Evolutionary conservation across 2,113 vertebrate species (phyloP), one percentile per base, ranked within the genome.

Genomic region (Pardalotus punctatus): DNA sequence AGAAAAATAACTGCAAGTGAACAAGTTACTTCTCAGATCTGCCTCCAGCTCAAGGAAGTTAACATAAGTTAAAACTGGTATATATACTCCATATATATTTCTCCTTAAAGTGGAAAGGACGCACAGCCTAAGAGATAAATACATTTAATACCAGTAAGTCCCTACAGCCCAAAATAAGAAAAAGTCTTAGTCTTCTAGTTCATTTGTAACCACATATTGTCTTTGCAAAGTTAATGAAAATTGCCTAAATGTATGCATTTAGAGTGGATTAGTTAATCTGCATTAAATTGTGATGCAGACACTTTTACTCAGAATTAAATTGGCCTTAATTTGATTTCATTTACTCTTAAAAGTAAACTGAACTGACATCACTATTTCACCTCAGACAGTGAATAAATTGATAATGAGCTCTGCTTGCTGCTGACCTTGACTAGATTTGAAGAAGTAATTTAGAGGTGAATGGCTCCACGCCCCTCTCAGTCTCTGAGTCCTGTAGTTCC

Each of bases 221-320:
- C 56, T 93, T 90, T 64, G 71, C 31, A 79, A 84, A 76, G 45
- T 94, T 94, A 92, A 95, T 74, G 74, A 92, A 94, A 95, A 88
- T 79, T 60, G 72, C 58, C 76, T 84, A 66, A 88, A 81, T 25
- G 43, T 43, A n/a, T 79, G 69, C 72, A 50, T 92, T 94, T 74
- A 86, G 57, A 94, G 74, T 57, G 47, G 20, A 64, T 86, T 83
- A 62, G 27, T 84, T 81, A 93, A 79, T 71, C 53, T 91, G 53
- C 65, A 87, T 85, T 93, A 81, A 91, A 93, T 40, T 88, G 57
- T 56, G 22, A 45, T 91, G 57, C 73, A 72, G 45, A 79, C 40
- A 84, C 12, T 33, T 72, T 71, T 86, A 74, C 31, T 72, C 23
- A 85, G 65, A 84, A 94, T 93, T 72, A 72, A 86, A 87, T 48